Conservation (phyloP, 2,113 vertebrate species). For the Pholis gunnellus region DNA sequence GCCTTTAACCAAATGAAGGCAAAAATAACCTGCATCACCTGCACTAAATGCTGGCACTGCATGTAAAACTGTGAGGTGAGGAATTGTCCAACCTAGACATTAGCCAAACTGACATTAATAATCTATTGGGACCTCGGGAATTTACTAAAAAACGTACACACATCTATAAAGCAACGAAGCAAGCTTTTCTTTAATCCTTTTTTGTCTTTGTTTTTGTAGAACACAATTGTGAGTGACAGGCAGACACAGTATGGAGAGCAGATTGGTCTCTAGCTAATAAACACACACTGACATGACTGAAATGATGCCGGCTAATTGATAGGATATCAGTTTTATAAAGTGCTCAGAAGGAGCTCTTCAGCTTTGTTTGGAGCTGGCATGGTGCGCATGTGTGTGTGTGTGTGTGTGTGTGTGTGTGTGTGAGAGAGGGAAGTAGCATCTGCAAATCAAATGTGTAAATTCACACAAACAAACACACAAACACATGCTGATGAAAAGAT, state of each 20-base stretch:
- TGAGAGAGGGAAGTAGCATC: not conserved
- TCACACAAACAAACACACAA: not conserved
- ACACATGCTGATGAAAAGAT: not conserved
- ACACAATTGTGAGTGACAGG: too few relatives aligned
- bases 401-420: not conserved
- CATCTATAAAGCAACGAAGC: not conserved
- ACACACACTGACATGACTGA: slow-evolving; percentile 1
- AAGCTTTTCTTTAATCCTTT: too few relatives aligned
- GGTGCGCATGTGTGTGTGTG: not conserved
- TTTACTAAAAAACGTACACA: not conserved
- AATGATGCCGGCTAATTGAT: not conserved
- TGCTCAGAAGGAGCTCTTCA: not conserved
- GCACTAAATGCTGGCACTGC: too few relatives aligned
- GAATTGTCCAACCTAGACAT: too few relatives aligned
- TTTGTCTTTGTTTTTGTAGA: not conserved
- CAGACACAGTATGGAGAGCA: not conserved
- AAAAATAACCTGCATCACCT: too few relatives aligned
- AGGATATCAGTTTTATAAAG: not conserved
- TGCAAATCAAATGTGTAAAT: not conserved
- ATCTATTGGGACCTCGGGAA: not conserved
- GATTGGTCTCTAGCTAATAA: not conserved
- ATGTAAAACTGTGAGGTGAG: too few relatives aligned
- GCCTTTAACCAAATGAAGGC: too few relatives aligned
- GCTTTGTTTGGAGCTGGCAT: not conserved
- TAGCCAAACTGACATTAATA: too few relatives aligned